Evolutionary conservation across 2,888 invertebrate species (phyloP), one percentile per base, ranked within the genome.

Genomic region (Epinotia nisella): DNA sequence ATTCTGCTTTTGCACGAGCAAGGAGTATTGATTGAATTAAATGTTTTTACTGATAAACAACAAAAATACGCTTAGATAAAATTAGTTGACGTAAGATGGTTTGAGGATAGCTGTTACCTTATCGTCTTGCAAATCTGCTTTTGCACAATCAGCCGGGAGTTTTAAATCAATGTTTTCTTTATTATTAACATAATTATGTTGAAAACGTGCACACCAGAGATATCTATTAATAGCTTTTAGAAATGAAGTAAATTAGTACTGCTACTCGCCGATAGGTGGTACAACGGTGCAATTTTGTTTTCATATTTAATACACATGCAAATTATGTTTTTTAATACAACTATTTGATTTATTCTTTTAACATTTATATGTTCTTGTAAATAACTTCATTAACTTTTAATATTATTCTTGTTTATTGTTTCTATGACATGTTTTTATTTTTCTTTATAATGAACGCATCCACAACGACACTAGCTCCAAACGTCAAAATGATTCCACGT

Each of bases 401-500:
- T 35, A 35, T 35, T 35, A 35, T 35, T 3, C 13, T 11, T 1
- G 3, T n/a, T 58, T 29, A 35, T 3, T n/a, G n/a, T 24, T 45
- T 4, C 5, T 29, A 13, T 0, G 24, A 0, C 0, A 29, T 62
- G 21, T 0, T 64, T 49, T 15, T 45, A n/a, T n/a, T 21, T 5
- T 29, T 1, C 11, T 19, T 49, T 35, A 55, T 59, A 65, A 7
- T 68, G 69, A 76, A 74, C 71, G 75, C 71, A 45, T 71, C 69
- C 35, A 56, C 61, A 66, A 69, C 53, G 60, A 45, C 58, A 59
- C 21, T 61, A 62, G 66, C 66, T 58, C 24, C 7, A 64, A 61
- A 61, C 55, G 68, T 80, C 83, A 83, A 82, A 85, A 82, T 81
- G 83, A 79, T 82, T 80, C 77, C 88, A 88, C 88, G 88, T 89